Evolutionary conservation across 2,797 vertebrate species (phyloP).

Genomic region (Helicolenus hilgendorfi): DNA sequence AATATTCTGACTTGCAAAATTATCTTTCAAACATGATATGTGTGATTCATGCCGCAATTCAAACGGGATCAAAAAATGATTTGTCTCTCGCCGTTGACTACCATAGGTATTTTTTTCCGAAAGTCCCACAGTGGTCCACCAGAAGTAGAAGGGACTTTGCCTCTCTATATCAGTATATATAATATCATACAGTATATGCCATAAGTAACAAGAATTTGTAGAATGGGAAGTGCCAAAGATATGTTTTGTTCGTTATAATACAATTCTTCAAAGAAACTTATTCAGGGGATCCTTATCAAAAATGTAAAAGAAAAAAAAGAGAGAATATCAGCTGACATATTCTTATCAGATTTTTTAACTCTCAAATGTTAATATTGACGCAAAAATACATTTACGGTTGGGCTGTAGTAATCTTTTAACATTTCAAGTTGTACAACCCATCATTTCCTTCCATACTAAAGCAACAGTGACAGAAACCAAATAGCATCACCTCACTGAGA

Average conservation of each 20-base stretch:
- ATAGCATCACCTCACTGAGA: background rate
- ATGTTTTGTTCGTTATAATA: background rate
- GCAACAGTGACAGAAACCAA: background rate
- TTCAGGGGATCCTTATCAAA: background rate
- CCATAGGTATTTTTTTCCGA: too few species aligned
- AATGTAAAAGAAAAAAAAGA: background rate
- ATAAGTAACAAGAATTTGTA: background rate
- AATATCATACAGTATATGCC: background rate
- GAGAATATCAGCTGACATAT: background rate
- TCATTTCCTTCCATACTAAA: background rate
- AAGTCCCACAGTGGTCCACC: rapidly evolving
- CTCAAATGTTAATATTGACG: background rate
- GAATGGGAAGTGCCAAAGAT: background rate
- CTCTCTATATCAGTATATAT: background rate
- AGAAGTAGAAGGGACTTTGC: too few species aligned
- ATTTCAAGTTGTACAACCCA: background rate
- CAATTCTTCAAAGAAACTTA: background rate
- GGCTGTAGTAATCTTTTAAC: background rate
- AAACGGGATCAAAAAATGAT: too few species aligned
- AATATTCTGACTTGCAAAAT: rapidly evolving
- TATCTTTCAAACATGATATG: too few species aligned
- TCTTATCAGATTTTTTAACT: background rate
- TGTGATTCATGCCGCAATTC: too few species aligned
- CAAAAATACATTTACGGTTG: background rate
- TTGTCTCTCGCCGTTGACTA: too few species aligned